These are phyloP conservation scores for Neodontobutis hainanensis DNA, from an alignment of 2,113 vertebrate genomes.

Conservation along the genomic window DNA sequence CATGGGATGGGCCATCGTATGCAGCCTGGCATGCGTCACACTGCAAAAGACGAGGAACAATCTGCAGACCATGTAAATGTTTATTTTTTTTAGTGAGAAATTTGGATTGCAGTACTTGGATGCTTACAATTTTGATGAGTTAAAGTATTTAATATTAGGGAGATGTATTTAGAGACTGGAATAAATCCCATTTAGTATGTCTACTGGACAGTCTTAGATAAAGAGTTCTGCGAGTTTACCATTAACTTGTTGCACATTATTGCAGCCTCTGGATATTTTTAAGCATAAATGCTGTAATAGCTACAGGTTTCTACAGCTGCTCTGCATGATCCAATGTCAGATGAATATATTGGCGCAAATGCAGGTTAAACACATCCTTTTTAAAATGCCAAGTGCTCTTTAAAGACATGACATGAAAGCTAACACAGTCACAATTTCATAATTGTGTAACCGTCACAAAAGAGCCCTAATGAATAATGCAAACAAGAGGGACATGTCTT, in stretches of 20 bases:
- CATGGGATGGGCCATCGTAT: slow-evolving; percentile 10
- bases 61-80: slow-evolving; percentile 69
- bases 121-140: no score
- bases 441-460: slow-evolving; percentile 34
- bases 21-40: slow-evolving; percentile 4
- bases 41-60: slow-evolving; percentile 24
- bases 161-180: no score
- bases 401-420: slow-evolving; percentile 60
- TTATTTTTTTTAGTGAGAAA: slow-evolving; percentile 18
- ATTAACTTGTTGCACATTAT: no score
- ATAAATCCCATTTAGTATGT: no score
- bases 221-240: no score
- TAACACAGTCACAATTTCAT: slow-evolving; percentile 19
- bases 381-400: slow-evolving; percentile 58
- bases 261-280: neutral
- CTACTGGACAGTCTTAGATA: no score
- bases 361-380: slow-evolving; percentile 35
- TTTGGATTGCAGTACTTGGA: no score
- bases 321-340: neutral
- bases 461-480: slow-evolving; percentile 50
- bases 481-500: slow-evolving; percentile 38
- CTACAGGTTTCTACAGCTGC: slow-evolving; percentile 29
- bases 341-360: slow-evolving; percentile 46
- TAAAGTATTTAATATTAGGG: no score
- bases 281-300: slow-evolving; percentile 28